A percentile compares a stretch with the other conserved stretches of the same genome.
phyloP scores from a whole-genome alignment of 1,140 invertebrate genomes.

The Danaus plexippus region DNA sequence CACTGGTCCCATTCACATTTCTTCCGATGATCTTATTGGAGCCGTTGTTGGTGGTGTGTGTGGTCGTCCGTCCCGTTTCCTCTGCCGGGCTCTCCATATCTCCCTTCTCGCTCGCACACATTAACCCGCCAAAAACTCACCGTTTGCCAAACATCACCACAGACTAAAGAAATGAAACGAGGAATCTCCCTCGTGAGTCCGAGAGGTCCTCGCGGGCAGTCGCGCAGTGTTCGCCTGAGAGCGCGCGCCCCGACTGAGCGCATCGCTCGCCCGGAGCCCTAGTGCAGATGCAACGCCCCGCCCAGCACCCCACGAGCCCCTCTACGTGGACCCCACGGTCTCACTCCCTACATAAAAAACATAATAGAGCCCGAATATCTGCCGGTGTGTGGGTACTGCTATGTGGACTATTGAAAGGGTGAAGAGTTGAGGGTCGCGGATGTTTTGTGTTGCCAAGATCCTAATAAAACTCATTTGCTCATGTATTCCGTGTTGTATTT shows the following conservation, averaged over 20 bases:
- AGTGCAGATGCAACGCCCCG: slow-evolving; percentile 60
- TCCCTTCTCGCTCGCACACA: slow-evolving; percentile 64
- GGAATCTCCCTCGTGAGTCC: slow-evolving; percentile 7
- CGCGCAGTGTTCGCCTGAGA: slow-evolving; percentile 33
- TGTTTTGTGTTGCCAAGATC: neutral
- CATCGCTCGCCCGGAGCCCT: slow-evolving; percentile 36
- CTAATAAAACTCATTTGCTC: no score
- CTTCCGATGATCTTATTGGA: slow-evolving; percentile 68
- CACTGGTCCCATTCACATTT: slow-evolving; percentile 68
- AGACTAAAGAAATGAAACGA: slow-evolving; percentile 17
- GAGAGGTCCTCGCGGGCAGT: slow-evolving; percentile 9
- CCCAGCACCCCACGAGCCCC: slow-evolving; percentile 46
- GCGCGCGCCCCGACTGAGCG: slow-evolving; percentile 56
- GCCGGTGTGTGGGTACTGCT: slow-evolving; percentile 32
- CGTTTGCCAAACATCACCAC: slow-evolving; percentile 46
- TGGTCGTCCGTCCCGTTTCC: slow-evolving; percentile 57
- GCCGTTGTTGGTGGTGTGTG: slow-evolving; percentile 51
- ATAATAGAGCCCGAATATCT: slow-evolving; percentile 47
- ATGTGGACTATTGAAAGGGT: slow-evolving; percentile 46
- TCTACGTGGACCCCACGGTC: slow-evolving; percentile 45
- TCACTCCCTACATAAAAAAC: slow-evolving; percentile 61
- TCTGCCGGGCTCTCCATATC: slow-evolving; percentile 65
- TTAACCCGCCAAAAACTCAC: slow-evolving; percentile 48
- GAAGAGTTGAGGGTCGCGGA: slow-evolving; percentile 37
- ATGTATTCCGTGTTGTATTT: no score